Conservation (phyloP, 2,888 invertebrate species). For the Hypercompe scribonia region DNA sequence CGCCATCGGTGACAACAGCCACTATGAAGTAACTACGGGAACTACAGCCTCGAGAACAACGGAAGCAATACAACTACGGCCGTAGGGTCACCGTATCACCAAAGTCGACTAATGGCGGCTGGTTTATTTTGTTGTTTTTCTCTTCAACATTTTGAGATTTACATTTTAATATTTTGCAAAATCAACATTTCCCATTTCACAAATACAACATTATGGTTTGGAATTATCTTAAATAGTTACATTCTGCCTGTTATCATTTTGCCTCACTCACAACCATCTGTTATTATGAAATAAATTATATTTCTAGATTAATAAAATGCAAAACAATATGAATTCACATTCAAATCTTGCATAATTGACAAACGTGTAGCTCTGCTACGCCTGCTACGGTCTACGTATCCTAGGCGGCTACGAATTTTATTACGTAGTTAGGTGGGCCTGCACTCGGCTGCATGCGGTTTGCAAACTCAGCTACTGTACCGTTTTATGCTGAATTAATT, state of each 20-base stretch:
- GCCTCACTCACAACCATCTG: background rate
- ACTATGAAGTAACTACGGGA: too few relatives aligned
- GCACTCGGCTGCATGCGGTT: constrained; percentile 53
- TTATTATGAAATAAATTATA: constrained; percentile 18
- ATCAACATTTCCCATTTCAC: too few relatives aligned
- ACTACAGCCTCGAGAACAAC: too few relatives aligned
- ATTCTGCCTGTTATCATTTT: background rate
- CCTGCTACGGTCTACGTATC: constrained; percentile 13
- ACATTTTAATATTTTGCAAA: too few relatives aligned
- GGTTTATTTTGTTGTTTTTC: too few relatives aligned
- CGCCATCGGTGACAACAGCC: too few relatives aligned
- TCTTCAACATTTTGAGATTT: too few relatives aligned
- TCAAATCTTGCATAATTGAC: constrained; percentile 45
- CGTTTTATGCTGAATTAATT: constrained; percentile 49
- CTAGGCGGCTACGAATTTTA: constrained; percentile 42
- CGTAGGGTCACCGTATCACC: too few relatives aligned
- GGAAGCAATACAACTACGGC: too few relatives aligned
- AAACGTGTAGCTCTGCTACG: constrained; percentile 36
- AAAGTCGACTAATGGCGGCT: too few relatives aligned
- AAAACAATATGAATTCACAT: constrained; percentile 42
- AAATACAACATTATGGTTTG: too few relatives aligned
- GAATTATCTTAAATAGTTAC: background rate
- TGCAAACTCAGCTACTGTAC: constrained; percentile 52
- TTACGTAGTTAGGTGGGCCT: constrained; percentile 52
- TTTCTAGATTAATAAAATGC: constrained; percentile 19